Evolutionary conservation across 2,888 invertebrate genomes (phyloP), one percentile per base, ranked within the genome.

Genomic region (Cantharis flavilabris): DNA sequence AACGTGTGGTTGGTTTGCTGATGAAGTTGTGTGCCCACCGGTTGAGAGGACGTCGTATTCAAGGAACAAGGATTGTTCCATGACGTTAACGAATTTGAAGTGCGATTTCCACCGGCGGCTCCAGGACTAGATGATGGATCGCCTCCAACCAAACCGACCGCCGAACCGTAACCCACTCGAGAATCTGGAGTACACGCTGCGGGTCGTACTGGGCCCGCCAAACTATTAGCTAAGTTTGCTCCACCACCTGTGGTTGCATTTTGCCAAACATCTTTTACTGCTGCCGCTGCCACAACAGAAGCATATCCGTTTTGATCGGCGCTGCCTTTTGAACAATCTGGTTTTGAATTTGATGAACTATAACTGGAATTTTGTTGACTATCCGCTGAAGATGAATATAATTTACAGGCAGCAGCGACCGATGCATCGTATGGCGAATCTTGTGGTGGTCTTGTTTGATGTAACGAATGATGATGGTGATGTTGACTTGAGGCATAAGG

Each of bases 1-100:
- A 97, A 97, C 88, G 97, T 97, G 92, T 97, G 97, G 90, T 94
- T 96, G 89, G 94, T 92, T 90, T 96, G 95, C 90, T 97, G 97
- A 90, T 96, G 96, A 83, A 96, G 94, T 88, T 95, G 96, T 84
- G 95, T 95, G 71, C 94, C 93, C 81, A 92, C 91, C 82, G 94
- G 92, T 89, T 94, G 93, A 86, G 94, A 92, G 81, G 95, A 94
- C 81, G 95, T 92, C 83, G 95, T 93, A 86, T 96, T 96, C 86
- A 96, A 91, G 84, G 94, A 93, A 91, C 96, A 96, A 89, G 95
- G 95, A 90, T 96, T 96, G 89, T 95, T 95, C 95, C 96, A 96
- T 81, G 96, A 95, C 77, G 93, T 90, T 81, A 92, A 89, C 81
- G 92, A 91, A 85, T 92, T 91, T 81, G 90, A 89, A 23, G 88